phyloP scores from a whole-genome alignment of 2,888 invertebrate species.

The Protophormia terraenovae region DNA sequence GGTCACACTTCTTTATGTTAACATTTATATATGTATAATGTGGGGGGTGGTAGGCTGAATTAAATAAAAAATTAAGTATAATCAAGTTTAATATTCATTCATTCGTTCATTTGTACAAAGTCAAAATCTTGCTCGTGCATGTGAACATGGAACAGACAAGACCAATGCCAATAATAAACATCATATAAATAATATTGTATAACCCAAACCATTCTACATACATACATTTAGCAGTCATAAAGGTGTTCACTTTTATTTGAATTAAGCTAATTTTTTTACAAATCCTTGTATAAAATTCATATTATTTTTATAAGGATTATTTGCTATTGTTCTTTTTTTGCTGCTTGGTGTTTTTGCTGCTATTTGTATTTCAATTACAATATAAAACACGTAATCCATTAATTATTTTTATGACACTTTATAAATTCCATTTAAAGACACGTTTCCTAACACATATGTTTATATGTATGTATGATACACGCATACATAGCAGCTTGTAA shows the following conservation, averaged over 20 bases:
- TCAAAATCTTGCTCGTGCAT: neutral
- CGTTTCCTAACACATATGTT: conserved; percentile 36
- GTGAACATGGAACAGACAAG: neutral
- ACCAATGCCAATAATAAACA: neutral
- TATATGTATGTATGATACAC: too few species aligned
- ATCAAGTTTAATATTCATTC: neutral
- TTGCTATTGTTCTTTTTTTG: neutral
- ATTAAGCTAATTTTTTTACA: conserved; percentile 11
- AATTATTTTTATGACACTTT: conserved; percentile 62
- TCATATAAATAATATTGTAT: neutral
- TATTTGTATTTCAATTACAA: conserved; percentile 49
- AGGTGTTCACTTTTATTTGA: neutral
- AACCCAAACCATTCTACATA: neutral
- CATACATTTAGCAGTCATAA: neutral
- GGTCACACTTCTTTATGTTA: neutral
- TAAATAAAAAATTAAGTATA: neutral
- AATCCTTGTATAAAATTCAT: neutral
- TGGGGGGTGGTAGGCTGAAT: neutral
- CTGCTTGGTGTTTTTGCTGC: neutral
- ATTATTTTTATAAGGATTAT: conserved; percentile 27
- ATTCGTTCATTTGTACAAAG: neutral
- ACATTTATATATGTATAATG: neutral
- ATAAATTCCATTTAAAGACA: conserved; percentile 47
- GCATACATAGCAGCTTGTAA: neutral
- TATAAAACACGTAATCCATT: conserved; percentile 59